Evolutionary conservation across 2,888 invertebrate species (phyloP).

Genomic region (Leucophora obtusa): DNA sequence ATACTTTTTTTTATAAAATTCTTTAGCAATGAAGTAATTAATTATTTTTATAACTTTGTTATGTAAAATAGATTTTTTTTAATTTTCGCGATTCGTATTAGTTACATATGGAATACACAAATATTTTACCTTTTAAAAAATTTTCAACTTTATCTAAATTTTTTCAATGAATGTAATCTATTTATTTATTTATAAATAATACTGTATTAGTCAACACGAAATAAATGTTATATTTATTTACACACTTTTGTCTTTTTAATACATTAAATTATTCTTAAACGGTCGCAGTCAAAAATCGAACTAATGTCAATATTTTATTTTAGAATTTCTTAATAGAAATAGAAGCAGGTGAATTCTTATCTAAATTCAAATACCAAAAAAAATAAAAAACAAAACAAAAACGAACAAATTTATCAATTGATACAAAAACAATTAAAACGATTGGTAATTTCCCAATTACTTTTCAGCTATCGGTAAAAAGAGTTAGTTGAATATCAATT

Average conservation of each 20-base stretch:
- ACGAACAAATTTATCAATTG: slow-evolving; percentile 46
- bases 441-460: slow-evolving; percentile 25
- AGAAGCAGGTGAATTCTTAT: slow-evolving; percentile 63
- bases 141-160: not conserved
- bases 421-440: slow-evolving; percentile 37
- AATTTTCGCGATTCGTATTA: not conserved
- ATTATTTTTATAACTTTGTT: slow-evolving; percentile 38
- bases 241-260: slow-evolving; percentile 16
- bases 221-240: not conserved
- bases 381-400: slow-evolving; percentile 25
- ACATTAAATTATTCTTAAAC: slow-evolving; percentile 36
- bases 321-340: slow-evolving; percentile 48
- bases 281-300: slow-evolving; percentile 60
- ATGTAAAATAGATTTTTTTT: not conserved
- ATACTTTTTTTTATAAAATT: slow-evolving; percentile 62
- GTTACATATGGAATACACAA: not conserved
- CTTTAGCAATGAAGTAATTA: slow-evolving; percentile 69
- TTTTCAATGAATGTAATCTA: not conserved
- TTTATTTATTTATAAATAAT: not conserved
- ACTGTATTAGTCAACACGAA: not conserved
- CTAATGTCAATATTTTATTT: slow-evolving; percentile 57
- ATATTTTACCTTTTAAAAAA: not conserved
- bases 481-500: too few species aligned
- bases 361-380: slow-evolving; percentile 34
- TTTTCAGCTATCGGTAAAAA: slow-evolving; percentile 16